Evolutionary conservation across 2,797 vertebrate species (phyloP).

Genomic region (Pipistrellus pipistrellus): DNA sequence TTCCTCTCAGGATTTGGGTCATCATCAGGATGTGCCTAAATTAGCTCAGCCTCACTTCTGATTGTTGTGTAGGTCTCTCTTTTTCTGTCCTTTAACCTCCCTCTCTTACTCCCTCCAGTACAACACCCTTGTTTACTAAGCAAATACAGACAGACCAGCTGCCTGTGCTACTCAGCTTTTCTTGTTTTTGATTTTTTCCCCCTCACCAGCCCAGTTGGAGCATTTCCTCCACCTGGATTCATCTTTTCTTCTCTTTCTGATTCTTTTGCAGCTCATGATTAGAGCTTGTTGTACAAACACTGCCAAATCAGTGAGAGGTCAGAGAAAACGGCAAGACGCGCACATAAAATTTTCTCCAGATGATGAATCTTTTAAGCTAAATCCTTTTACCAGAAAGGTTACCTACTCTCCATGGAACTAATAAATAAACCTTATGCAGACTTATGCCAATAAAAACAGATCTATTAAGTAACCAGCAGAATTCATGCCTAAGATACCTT

Average conservation of each 20-base stretch:
- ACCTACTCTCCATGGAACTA: neutral
- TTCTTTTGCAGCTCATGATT: slow-evolving; percentile 33
- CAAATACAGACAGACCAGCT: neutral
- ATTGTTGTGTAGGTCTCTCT: neutral
- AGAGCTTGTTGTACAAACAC: neutral
- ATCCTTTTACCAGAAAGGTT: slow-evolving; percentile 38
- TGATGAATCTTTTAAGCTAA: slow-evolving; percentile 37
- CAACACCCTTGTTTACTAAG: neutral
- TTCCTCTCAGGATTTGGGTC: neutral
- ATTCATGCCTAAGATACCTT: neutral
- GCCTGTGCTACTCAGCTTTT: neutral
- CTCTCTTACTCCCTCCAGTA: neutral
- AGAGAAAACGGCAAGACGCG: slow-evolving; percentile 29
- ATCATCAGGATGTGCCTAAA: neutral
- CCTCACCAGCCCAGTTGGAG: neutral
- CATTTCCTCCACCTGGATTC: neutral
- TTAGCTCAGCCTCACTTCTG: neutral
- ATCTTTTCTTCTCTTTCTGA: neutral
- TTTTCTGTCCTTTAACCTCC: neutral
- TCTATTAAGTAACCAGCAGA: slow-evolving; percentile 28
- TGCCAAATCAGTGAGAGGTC: slow-evolving; percentile 8
- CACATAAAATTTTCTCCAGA: slow-evolving; percentile 23
- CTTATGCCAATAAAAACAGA: slow-evolving; percentile 34
- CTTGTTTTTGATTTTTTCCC: neutral
- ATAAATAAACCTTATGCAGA: slow-evolving; percentile 44